Conservation (phyloP, 2,888 invertebrate species). For the Malacosoma neustria region DNA sequence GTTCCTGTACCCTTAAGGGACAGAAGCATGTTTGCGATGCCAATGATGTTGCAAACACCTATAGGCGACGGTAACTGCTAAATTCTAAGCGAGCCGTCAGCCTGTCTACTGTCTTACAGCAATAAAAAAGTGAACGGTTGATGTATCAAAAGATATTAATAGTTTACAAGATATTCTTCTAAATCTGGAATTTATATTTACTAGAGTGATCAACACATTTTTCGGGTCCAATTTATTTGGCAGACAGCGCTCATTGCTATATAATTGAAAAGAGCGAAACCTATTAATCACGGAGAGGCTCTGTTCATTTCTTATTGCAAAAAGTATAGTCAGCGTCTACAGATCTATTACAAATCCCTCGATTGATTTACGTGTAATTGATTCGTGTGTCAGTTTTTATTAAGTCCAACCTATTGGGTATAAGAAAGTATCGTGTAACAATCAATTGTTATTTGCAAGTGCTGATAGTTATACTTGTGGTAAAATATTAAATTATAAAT, state of each 20-base stretch:
- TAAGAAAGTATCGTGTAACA: neutral
- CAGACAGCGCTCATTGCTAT: neutral
- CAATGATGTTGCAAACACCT: too few relatives aligned
- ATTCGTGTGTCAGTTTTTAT: conserved; percentile 34
- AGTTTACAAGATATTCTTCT: too few relatives aligned
- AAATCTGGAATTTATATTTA: neutral
- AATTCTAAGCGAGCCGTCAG: too few relatives aligned
- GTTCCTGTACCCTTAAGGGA: too few relatives aligned
- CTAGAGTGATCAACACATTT: neutral
- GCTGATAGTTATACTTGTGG: neutral
- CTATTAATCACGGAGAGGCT: conserved; percentile 41
- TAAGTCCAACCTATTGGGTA: neutral
- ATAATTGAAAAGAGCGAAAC: conserved; percentile 10
- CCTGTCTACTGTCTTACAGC: too few relatives aligned
- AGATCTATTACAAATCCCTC: conserved; percentile 41
- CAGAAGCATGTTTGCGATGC: too few relatives aligned
- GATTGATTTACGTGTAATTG: conserved; percentile 30
- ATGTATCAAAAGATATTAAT: too few relatives aligned
- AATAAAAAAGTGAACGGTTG: too few relatives aligned
- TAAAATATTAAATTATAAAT: neutral
- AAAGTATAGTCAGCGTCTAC: conserved; percentile 42
- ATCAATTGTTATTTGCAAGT: neutral
- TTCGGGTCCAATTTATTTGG: neutral
- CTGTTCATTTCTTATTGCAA: conserved; percentile 38
- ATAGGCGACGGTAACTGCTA: too few relatives aligned